Percentiles rank a stretch among this genome's conserved stretches.
Conservation (phyloP, 2,113 vertebrate species). For the Cathartes aura region DNA sequence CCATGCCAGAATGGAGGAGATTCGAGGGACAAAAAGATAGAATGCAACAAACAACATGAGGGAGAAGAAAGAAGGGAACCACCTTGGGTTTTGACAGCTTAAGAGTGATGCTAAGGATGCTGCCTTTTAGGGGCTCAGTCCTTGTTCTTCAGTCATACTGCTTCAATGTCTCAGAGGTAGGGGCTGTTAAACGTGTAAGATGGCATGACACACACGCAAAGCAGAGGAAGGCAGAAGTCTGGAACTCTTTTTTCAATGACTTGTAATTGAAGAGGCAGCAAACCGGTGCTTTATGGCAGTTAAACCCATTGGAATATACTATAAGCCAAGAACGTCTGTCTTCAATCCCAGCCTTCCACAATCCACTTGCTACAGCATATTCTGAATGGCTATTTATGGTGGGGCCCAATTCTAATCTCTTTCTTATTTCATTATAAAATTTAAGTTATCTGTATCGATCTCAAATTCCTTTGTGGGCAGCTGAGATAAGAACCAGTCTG, state of each 20-base stretch:
- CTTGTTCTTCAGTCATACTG: background rate
- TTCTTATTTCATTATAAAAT: slow-evolving; percentile 8
- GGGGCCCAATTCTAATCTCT: background rate
- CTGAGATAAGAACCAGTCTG: slow-evolving; percentile 1
- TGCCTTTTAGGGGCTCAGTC: background rate
- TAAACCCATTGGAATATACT: background rate
- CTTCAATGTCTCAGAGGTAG: background rate
- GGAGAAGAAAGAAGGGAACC: background rate
- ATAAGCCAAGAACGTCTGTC: background rate
- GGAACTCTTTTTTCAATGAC: background rate
- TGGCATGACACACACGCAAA: background rate
- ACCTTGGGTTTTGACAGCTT: background rate
- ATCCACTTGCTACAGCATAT: background rate
- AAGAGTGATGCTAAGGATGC: background rate
- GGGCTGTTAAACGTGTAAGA: background rate
- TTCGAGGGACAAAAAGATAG: background rate
- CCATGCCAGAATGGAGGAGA: background rate
- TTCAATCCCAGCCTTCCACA: background rate
- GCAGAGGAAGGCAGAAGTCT: background rate
- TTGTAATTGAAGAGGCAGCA: background rate
- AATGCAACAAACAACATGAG: background rate
- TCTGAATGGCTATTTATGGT: background rate
- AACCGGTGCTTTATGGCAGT: background rate
- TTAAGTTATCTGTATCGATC: slow-evolving; percentile 21
- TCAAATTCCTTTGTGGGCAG: background rate